Base-by-base conservation (phyloP, 1,140 invertebrate species). In the Physella acuta region DNA sequence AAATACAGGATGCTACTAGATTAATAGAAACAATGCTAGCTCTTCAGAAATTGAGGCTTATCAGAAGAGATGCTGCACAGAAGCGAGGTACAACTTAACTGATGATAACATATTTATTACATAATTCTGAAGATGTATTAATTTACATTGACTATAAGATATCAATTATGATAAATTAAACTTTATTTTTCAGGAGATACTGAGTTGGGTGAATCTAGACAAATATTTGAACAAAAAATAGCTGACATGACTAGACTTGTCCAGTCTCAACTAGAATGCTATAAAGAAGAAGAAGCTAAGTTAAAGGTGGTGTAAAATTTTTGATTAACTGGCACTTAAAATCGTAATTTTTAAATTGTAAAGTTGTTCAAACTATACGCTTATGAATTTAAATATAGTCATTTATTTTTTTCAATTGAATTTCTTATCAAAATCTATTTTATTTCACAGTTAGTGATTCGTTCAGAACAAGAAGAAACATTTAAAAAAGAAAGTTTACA, bases 171-270 rank as follows among this genome's bases (percentile, higher is more conserved):
- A n/a, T n/a, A n/a, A n/a, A n/a, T n/a, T n/a, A n/a, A n/a, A n/a
- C n/a, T n/a, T n/a, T n/a, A n/a, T n/a, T n/a, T 44, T 44, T 1
- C 52, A 67, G 66, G 66, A 59, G 66, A 68, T 30, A 68, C 36
- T 37, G 66, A 68, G 34, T 24, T 68, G 4, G 66, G 66, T 55
- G 66, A 68, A 60, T 68, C 66, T 5, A 16, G 66, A 8, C 66
- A 68, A 39, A 30, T 26, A 31, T 68, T 68, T 68, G 66, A 68
- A 26, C n/a, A 68, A 16, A 68, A 68, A 24, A 68, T 68, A 14
- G 5, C 34, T 17, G 66, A 68, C 31, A 68, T 68, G 66, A 68
- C 66, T 14, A 33, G 66, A n/a, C 66, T 68, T 33, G 66, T 68
- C n/a, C 49, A 60, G 49, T 17, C 66, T 5, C 66, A 68, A 39